phyloP scores from a whole-genome alignment of 2,113 vertebrate genomes.

The Hystrix cristata region DNA sequence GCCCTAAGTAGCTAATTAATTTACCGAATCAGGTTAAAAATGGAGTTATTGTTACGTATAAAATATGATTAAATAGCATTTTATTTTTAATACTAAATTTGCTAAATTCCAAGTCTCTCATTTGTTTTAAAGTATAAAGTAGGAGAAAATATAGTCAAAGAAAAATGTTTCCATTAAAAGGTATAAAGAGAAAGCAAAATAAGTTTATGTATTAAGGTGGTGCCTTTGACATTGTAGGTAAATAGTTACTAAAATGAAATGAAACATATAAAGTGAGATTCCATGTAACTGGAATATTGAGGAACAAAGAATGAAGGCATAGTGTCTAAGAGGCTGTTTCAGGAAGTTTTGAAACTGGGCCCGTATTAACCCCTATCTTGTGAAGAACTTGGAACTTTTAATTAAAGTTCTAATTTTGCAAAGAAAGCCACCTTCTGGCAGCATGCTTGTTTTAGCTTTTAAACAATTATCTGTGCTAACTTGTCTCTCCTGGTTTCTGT shows the following conservation, averaged over 20 bases:
- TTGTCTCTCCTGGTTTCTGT: neutral
- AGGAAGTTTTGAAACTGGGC: constrained; percentile 8
- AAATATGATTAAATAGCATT: constrained; percentile 60
- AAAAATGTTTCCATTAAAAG: constrained; percentile 40
- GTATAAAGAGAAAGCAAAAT: neutral
- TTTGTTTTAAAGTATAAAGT: constrained; percentile 54
- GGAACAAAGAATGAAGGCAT: neutral
- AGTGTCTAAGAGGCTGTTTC: neutral
- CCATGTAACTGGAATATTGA: neutral
- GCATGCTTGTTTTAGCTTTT: neutral
- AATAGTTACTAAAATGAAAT: constrained; percentile 38
- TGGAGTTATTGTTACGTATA: constrained; percentile 55
- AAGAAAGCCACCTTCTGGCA: neutral
- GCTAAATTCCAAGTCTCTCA: constrained; percentile 33
- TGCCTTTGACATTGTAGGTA: neutral
- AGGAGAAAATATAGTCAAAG: constrained; percentile 46
- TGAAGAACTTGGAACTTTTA: neutral
- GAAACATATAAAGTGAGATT: constrained; percentile 12
- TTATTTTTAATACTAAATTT: constrained; percentile 63
- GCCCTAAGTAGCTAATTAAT: constrained; percentile 72
- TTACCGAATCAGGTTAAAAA: constrained; percentile 64
- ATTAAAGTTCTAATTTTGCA: constrained; percentile 47
- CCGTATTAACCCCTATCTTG: neutral
- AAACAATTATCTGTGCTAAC: neutral
- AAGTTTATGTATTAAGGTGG: neutral